Evolutionary conservation across 1,140 invertebrate genomes (phyloP), one percentile per base, ranked within the genome.

Genomic region (Trichonephila clavipes): DNA sequence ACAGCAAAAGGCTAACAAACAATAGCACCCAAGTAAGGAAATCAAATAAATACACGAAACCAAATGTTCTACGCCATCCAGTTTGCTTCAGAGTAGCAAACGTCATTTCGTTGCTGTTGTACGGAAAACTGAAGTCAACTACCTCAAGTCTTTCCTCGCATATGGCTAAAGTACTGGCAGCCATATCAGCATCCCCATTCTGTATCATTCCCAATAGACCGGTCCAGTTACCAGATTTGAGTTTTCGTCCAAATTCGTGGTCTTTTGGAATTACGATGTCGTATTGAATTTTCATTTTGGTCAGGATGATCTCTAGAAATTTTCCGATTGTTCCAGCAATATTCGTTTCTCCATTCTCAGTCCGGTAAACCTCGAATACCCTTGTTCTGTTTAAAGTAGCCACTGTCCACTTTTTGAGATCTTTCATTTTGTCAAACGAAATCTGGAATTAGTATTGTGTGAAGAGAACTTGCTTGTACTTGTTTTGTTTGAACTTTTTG

Each of bases 171-270:
- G 19, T 21, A 12, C 7, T 83, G 10, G 51, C 21, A 14, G 82
- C 82, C 40, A 83, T n/a, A 28, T 83, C 82, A 7, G 51, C 21
- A 58, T 83, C 82, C n/a, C 81, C 81, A 34, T 24, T 88, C 12
- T 88, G 86, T 64, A 88, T 24, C 86, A 88, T 88, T 14, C 86
- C 86, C 10, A 88, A 16, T 14, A 88, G 24, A 3, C 86, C 86
- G 0, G 86, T 88, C 86, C 86, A 88, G 12, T 40, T 62, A 64
- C 59, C 58, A 44, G 34, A 28, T 1, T 14, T 1, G 16, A 14
- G 28, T 16, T 24, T 6, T 40, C 12, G 7, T 19, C 86, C 86
- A 1, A 21, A 88, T 62, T 88, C 59, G 0, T 24, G 8, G 40
- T 88, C 86, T 28, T 88, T n/a, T 18, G 86, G 24, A 8, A 64